Evolutionary conservation across 2,113 vertebrate genomes (phyloP).

Genomic region (Cnemophilus loriae): DNA sequence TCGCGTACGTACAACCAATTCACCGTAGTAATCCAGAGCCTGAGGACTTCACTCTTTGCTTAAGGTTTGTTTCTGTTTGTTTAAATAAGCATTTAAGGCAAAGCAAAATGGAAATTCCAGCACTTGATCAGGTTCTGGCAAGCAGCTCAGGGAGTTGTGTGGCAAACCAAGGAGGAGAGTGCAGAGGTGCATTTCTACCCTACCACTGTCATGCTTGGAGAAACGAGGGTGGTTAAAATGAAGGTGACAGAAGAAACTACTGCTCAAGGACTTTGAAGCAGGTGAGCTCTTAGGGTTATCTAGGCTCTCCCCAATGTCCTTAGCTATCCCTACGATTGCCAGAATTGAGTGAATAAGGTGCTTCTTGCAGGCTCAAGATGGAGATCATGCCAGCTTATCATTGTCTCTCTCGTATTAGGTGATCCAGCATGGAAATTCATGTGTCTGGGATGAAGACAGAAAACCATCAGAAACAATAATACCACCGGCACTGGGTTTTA

Average conservation of each 20-base stretch:
- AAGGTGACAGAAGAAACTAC: neutral
- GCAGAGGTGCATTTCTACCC: neutral
- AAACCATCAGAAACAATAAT: neutral
- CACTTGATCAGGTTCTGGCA: neutral
- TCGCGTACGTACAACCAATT: neutral
- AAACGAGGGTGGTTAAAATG: neutral
- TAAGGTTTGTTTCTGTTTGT: neutral
- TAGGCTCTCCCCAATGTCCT: neutral
- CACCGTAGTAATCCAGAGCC: neutral
- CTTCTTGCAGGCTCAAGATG: neutral
- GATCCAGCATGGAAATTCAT: neutral
- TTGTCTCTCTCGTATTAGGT: neutral
- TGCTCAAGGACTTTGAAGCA: neutral
- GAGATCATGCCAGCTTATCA: fast-evolving
- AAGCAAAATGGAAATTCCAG: neutral
- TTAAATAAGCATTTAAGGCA: neutral
- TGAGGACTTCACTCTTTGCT: neutral
- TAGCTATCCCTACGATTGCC: neutral
- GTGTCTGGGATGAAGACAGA: neutral
- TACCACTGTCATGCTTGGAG: neutral
- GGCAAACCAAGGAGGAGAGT: neutral
- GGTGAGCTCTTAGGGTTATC: neutral
- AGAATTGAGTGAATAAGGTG: neutral
- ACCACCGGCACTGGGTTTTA: neutral
- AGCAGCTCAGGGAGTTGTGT: neutral